A percentile compares a stretch with the other conserved stretches of the same genome.
phyloP scores from a whole-genome alignment of 2,888 invertebrate genomes.

The Stenodera caucasica region DNA sequence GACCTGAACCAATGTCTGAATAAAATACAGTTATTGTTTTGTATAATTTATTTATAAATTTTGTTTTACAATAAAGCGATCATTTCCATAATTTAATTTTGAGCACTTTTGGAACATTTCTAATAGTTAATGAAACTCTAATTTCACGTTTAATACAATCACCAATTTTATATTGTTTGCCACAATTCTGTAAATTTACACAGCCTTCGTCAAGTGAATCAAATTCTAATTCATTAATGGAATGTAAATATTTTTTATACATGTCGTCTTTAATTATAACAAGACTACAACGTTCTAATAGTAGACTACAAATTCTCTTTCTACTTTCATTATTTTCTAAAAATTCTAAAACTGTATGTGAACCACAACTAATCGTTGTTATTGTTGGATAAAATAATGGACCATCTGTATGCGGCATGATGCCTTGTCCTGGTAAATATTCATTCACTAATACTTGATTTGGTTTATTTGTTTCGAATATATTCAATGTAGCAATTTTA shows the following conservation, averaged over 20 bases:
- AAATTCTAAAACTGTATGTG: slow-evolving; percentile 89
- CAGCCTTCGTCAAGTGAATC: slow-evolving; percentile 67
- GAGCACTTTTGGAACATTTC: slow-evolving; percentile 88
- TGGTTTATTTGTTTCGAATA: slow-evolving; percentile 74
- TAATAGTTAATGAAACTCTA: slow-evolving; percentile 86
- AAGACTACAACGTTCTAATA: slow-evolving; percentile 87
- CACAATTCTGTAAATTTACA: slow-evolving; percentile 68
- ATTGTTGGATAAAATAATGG: slow-evolving; percentile 91
- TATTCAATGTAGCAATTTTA: slow-evolving; percentile 67
- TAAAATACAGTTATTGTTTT: slow-evolving; percentile 30
- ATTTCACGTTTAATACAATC: slow-evolving; percentile 65
- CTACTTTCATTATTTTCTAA: slow-evolving; percentile 59
- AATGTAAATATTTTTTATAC: slow-evolving; percentile 83
- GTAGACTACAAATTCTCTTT: slow-evolving; percentile 66
- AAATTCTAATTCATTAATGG: slow-evolving; percentile 71
- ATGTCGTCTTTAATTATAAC: slow-evolving; percentile 81
- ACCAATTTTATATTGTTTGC: slow-evolving; percentile 59
- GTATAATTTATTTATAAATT: background rate
- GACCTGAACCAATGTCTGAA: slow-evolving; percentile 52
- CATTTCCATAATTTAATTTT: slow-evolving; percentile 64
- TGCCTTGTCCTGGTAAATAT: slow-evolving; percentile 91
- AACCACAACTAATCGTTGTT: slow-evolving; percentile 89
- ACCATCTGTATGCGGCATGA: slow-evolving; percentile 97
- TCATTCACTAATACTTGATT: slow-evolving; percentile 97
- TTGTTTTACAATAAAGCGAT: background rate